Evolutionary conservation across 30 jellyfish, hydroid and myxozoan genomes (phyloP).

Genomic region (Morbakka virulenta): DNA sequence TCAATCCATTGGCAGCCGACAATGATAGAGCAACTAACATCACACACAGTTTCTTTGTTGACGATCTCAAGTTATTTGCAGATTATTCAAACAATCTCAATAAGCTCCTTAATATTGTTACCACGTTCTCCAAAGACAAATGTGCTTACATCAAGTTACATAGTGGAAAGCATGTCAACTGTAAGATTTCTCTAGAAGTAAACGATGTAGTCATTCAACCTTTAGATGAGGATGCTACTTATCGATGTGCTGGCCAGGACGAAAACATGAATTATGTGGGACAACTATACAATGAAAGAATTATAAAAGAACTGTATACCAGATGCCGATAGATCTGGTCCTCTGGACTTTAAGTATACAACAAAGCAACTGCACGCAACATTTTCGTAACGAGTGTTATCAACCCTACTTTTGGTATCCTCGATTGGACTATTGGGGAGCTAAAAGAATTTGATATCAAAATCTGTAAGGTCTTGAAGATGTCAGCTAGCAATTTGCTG

Average conservation of each 20-base stretch:
- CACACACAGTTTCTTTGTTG: too few species aligned
- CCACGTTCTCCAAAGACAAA: slow-evolving; percentile 19
- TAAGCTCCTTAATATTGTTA: too few species aligned
- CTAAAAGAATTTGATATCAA: slow-evolving; percentile 11
- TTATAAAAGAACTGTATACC: slow-evolving; percentile 2
- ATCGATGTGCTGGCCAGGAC: slow-evolving; percentile 17
- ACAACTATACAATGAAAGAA: slow-evolving; percentile 18
- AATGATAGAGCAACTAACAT: slow-evolving; percentile 7
- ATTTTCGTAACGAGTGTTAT: too few species aligned
- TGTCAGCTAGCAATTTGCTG: too few species aligned
- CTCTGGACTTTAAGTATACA: slow-evolving; percentile 13
- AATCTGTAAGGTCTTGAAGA: not conserved
- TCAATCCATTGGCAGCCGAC: too few species aligned
- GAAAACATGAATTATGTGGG: slow-evolving; percentile 13
- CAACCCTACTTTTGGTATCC: too few species aligned
- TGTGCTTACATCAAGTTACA: slow-evolving; percentile 13
- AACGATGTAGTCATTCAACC: not conserved
- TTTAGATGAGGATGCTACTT: slow-evolving; percentile 20
- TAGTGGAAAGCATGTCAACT: slow-evolving; percentile 22
- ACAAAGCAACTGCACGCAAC: too few species aligned
- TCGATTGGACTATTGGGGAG: slow-evolving; percentile 34
- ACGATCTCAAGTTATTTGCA: too few species aligned
- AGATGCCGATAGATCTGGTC: slow-evolving; percentile 3
- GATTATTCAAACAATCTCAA: slow-evolving; percentile 4
- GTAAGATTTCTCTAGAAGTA: too few species aligned